Evolutionary conservation across 2,113 vertebrate genomes (phyloP).

Genomic region (Larimichthys polyactis): DNA sequence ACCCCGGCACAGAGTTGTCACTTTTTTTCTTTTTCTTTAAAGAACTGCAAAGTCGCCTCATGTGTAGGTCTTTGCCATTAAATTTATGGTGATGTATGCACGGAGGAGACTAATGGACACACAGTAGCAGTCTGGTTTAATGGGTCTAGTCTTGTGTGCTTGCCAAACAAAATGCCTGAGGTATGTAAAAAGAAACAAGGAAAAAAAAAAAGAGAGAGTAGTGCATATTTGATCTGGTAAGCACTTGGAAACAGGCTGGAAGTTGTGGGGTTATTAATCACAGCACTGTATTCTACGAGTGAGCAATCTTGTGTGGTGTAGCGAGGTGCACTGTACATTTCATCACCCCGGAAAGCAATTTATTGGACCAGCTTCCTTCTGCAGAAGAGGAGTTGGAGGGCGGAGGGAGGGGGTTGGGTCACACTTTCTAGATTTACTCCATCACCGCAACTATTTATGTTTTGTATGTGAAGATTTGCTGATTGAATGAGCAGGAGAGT

Average conservation of each 20-base stretch:
- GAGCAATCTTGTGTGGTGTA: constrained; percentile 55
- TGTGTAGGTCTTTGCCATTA: constrained; percentile 55
- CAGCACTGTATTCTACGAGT: constrained; percentile 46
- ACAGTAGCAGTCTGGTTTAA: constrained; percentile 37
- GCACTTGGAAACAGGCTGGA: constrained; percentile 54
- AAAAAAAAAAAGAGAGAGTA: background rate
- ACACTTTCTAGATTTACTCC: constrained; percentile 26
- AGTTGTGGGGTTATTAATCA: constrained; percentile 76
- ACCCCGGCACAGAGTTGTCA: constrained; percentile 18
- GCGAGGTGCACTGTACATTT: constrained; percentile 53
- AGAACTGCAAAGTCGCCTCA: constrained; percentile 45
- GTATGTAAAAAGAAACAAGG: constrained; percentile 15
- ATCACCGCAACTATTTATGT: constrained; percentile 39
- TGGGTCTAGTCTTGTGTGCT: constrained; percentile 20
- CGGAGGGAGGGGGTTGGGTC: background rate
- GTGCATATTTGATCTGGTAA: constrained; percentile 62
- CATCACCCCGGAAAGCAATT: constrained; percentile 65
- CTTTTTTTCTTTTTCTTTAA: constrained; percentile 28
- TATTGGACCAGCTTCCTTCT: constrained; percentile 56
- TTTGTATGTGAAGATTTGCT: constrained; percentile 23
- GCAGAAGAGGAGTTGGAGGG: constrained; percentile 21
- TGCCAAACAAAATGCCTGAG: constrained; percentile 57
- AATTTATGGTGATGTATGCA: constrained; percentile 70
- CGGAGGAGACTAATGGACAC: constrained; percentile 41
- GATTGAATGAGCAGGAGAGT: background rate